These are phyloP conservation scores for Drosophila lowei DNA, from an alignment of 1,140 invertebrate species.

Conservation along the genomic window DNA sequence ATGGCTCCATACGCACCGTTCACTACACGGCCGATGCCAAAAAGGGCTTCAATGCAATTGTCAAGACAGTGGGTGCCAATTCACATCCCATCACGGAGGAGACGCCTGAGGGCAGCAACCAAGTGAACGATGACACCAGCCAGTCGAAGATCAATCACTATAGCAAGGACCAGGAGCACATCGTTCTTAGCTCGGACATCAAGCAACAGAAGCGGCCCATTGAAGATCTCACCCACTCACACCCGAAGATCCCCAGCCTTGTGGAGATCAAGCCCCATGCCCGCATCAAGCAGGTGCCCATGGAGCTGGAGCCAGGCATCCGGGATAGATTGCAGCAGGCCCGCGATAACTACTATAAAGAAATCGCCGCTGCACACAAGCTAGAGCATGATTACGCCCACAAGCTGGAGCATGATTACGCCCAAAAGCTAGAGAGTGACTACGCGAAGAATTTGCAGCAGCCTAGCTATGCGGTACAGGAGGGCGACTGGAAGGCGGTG, in stretches of 20 bases:
- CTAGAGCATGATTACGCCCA: conserved; percentile 18
- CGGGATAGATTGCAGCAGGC: conserved; percentile 64
- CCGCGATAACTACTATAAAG: conserved; percentile 73
- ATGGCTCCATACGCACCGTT: conserved; percentile 86
- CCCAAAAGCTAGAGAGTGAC: conserved; percentile 29
- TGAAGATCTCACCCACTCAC: conserved; percentile 74
- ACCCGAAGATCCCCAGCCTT: conserved; percentile 76
- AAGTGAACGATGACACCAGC: conserved; percentile 70
- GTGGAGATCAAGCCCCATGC: conserved; percentile 80
- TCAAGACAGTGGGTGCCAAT: conserved; percentile 85
- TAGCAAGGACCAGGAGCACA: conserved; percentile 82
- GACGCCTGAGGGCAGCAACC: conserved; percentile 57
- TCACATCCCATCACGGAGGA: conserved; percentile 84
- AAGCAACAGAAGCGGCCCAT: conserved; percentile 72
- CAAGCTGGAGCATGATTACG: conserved; percentile 36
- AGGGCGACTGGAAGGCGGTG: conserved; percentile 75
- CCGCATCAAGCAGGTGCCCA: conserved; percentile 77
- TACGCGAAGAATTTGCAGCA: conserved; percentile 56
- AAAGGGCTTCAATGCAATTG: conserved; percentile 87
- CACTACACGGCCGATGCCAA: conserved; percentile 86
- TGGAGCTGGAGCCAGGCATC: conserved; percentile 77
- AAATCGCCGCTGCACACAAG: conserved; percentile 63
- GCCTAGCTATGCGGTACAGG: conserved; percentile 56
- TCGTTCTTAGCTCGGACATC: conserved; percentile 81
- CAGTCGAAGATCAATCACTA: conserved; percentile 83